Base-by-base conservation (phyloP, 2,888 invertebrate genomes). In the Tetragonula carbonaria region DNA sequence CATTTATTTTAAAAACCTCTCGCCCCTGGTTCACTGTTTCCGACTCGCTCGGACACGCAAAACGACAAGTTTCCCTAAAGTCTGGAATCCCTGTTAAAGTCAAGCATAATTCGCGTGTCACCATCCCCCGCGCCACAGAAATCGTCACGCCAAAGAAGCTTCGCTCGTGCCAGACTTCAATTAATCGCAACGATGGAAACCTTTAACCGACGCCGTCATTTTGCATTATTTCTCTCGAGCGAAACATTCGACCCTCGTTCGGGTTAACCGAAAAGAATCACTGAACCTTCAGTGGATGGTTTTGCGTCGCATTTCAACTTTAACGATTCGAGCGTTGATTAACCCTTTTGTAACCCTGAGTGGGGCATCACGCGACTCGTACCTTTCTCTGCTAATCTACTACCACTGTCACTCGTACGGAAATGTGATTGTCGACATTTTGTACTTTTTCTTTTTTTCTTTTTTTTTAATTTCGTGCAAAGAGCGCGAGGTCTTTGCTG, bases 81-180 rank as follows among this genome's bases (percentile, higher is more conserved):
- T 50, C 45, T 50, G 13, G 4, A 8, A 51, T 38, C 11, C 28
- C 5, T 59, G n/a, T 1, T 1, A 45, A 45, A 45, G 45, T 6
- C n/a, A n/a, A n/a, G n/a, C 57, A 23, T 59, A 59, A 59, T 59
- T 59, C 57, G 4, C n/a, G n/a, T 4, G n/a, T 2, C n/a, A 14
- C 14, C n/a, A 59, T 13, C n/a, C 23, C n/a, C 28, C 11, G 16
- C 62, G 4, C 21, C 18, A 28, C 13, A 68, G 55, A 79, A 62
- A 79, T 81, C 57, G 79, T 67, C 67, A 50, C 67, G 59, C 14
- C 18, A 38, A 67, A 67, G 67, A 55, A 55, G 38, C 51, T 75
- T 75, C 16, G 38, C 28, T 73, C 80, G 73, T 80, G 80, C 57
- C 51, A 57, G 55, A 28, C 38, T 71, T 57, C 74, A 80, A 74